Conservation (phyloP, 1,140 invertebrate species). For the Sycobia sp. region DNA sequence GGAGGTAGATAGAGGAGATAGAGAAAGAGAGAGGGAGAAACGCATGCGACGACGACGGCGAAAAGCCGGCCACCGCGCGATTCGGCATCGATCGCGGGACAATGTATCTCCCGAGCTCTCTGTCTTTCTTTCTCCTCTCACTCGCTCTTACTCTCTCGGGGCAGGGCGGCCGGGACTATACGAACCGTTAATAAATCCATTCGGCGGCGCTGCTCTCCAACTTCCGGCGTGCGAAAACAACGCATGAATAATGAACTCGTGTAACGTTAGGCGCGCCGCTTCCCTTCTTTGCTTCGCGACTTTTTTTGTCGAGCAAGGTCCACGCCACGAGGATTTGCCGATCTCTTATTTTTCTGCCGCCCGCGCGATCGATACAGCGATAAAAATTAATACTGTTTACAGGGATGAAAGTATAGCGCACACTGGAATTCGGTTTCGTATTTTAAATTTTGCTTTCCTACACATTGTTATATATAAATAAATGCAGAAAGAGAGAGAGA, state of each 20-base stretch:
- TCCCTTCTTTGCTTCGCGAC: not conserved
- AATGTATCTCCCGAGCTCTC: constrained; percentile 21
- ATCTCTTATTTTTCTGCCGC: not conserved
- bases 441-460: too few relatives aligned
- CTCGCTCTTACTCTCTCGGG: not conserved
- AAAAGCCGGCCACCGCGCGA: constrained; percentile 25
- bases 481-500: too few relatives aligned
- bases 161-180: constrained; percentile 1
- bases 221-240: constrained; percentile 27
- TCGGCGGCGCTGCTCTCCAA: constrained; percentile 7
- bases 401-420: too few relatives aligned
- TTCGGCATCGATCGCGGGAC: constrained; percentile 28
- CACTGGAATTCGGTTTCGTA: too few relatives aligned
- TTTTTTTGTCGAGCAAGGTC: not conserved
- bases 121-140: not conserved
- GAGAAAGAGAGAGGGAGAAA: not conserved
- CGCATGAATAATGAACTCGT: constrained; percentile 27
- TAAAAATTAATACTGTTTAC: too few relatives aligned
- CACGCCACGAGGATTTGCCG: not conserved
- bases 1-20: too few relatives aligned
- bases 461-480: too few relatives aligned
- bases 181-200: constrained; percentile 32
- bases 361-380: too few relatives aligned
- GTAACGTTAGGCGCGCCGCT: too few relatives aligned
- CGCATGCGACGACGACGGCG: constrained; percentile 4